phyloP scores from a whole-genome alignment of 2,113 vertebrate species.

The Entelurus aequoreus region DNA sequence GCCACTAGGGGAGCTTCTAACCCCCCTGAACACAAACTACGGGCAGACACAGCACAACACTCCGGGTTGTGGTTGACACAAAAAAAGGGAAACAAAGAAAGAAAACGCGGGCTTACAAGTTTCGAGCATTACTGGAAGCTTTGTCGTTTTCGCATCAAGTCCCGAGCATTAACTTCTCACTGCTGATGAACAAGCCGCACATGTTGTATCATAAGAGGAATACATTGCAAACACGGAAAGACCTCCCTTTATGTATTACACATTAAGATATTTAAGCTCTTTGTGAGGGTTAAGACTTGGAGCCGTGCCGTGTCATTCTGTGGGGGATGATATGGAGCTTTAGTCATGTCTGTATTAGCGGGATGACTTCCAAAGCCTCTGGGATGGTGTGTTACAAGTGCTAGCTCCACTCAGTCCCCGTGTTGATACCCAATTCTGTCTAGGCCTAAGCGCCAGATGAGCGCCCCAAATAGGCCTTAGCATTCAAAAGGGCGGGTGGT shows the following conservation, averaged over 20 bases:
- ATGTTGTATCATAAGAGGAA: conserved; percentile 48
- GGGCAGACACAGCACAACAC: conserved; percentile 20
- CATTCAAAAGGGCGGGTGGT: conserved; percentile 39
- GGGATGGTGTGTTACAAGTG: conserved; percentile 61
- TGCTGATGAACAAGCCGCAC: conserved; percentile 36
- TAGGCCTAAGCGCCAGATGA: conserved; percentile 66
- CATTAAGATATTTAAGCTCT: conserved; percentile 77
- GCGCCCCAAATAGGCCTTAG: conserved; percentile 57
- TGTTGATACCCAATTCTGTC: conserved; percentile 50
- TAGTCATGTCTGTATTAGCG: conserved; percentile 74
- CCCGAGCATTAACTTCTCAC: conserved; percentile 13
- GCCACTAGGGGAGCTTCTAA: conserved; percentile 72
- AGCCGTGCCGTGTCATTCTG: conserved; percentile 68
- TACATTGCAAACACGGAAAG: conserved; percentile 20
- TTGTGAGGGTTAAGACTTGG: conserved; percentile 70
- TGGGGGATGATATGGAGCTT: conserved; percentile 69
- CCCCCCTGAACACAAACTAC: conserved; percentile 35
- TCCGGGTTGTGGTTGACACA: conserved; percentile 10
- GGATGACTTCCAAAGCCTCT: conserved; percentile 70
- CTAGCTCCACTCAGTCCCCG: conserved; percentile 47
- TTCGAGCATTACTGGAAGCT: conserved; percentile 9
- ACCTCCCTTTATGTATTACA: conserved; percentile 72
- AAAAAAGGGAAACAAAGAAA: conserved; percentile 30
- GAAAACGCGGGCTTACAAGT: conserved; percentile 21
- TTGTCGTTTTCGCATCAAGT: conserved; percentile 14